These are phyloP conservation scores for Noctua janthe DNA, from an alignment of 2,888 invertebrate species.

Conservation along the genomic window DNA sequence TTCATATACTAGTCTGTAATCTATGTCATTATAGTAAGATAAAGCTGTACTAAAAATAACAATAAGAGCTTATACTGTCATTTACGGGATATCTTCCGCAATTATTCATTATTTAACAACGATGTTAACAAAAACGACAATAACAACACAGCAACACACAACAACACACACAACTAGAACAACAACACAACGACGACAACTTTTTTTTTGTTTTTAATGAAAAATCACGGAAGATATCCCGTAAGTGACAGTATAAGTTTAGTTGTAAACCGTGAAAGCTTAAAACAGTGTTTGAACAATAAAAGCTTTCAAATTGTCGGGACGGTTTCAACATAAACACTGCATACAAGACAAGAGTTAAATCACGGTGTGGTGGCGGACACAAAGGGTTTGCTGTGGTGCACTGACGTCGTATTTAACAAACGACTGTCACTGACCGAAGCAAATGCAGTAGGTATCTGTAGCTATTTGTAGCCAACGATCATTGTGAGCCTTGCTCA, in stretches of 20 bases:
- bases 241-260: no score
- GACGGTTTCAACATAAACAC: slow-evolving; percentile 2
- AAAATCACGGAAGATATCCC: no score
- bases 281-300: no score
- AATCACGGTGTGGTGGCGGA: slow-evolving; percentile 27
- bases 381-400: slow-evolving; percentile 45
- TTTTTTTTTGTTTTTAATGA: no score
- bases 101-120: no score
- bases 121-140: no score
- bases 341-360: slow-evolving; percentile 8
- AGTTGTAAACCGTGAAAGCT: no score
- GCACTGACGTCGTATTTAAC: slow-evolving; percentile 29
- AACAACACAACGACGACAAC: no score
- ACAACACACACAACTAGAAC: no score
- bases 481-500: slow-evolving; percentile 5
- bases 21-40: neutral
- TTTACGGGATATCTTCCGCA: no score
- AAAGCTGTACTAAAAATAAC: neutral
- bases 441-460: slow-evolving; percentile 18
- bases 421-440: slow-evolving; percentile 36
- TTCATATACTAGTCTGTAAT: neutral
- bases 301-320: neutral
- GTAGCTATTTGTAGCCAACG: neutral
- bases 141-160: no score
- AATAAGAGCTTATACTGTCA: no score